Base-by-base conservation (phyloP, 2,797 vertebrate genomes). In the Antennarius maculatus region DNA sequence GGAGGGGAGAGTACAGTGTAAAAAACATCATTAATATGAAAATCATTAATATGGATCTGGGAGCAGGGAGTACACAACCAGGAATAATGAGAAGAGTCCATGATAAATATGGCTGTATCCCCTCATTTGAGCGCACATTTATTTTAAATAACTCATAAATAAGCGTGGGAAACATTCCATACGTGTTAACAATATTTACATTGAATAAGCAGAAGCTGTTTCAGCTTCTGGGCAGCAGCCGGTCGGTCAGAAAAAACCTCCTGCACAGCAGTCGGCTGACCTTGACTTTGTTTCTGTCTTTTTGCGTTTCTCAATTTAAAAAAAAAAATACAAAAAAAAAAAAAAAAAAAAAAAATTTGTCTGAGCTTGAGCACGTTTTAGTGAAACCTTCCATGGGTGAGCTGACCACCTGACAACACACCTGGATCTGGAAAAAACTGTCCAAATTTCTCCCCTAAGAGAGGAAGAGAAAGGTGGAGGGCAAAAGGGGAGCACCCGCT, bases 1-100 rank as follows among this genome's bases (percentile, higher is more conserved):
- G 73, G 77, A 80, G 59, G 67, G 73, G 66, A 72, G 60, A 61
- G 48, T 69, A 72, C 18, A 77, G 52, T 56, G 67, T 72, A 85
- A 77, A 85, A 73, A 85, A 73, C 82, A 78, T 79, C 77, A 85
- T 86, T 83, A 83, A 84, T 83, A 85, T 62, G 41, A 87, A 81
- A 84, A 85, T 86, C 84, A 86, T 89, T 88, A 78, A 80, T 85
- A 86, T 84, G 68, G 77, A 84, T 86, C 71, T 77, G 56, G 59
- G 60, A 83, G 77, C 67, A 66, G 56, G 27, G 69, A 71, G 73
- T 65, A 56, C 67, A 74, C 54, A 72, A 77, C 61, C 60, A 79
- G 78, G 82, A 87, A 79, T 86, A 86, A 86, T 87, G 85, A 88
- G 74, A 66, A 76, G 37, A 39, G 65, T 7, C 55, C 62, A 53